phyloP scores from a whole-genome alignment of 1,140 invertebrate genomes.

The Triops longicaudatus region DNA sequence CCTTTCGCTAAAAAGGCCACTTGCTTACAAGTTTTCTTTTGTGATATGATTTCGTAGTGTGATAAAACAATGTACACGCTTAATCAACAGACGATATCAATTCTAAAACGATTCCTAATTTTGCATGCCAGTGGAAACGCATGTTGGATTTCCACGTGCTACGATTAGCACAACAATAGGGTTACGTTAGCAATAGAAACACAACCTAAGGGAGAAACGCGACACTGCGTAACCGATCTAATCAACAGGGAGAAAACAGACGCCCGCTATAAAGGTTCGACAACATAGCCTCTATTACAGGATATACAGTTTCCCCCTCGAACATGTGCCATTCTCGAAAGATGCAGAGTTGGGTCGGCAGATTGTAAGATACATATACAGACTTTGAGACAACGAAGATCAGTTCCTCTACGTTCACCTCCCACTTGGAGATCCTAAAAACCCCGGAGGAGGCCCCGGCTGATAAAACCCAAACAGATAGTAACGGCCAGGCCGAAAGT shows the following conservation, averaged over 20 bases:
- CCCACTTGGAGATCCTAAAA: background rate
- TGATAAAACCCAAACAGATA: background rate
- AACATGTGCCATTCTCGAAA: conserved; percentile 2
- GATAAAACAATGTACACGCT: no score
- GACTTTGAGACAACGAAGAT: background rate
- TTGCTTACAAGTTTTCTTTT: no score
- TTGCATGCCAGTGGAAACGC: no score
- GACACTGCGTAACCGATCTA: conserved; percentile 1
- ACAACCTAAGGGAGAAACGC: no score
- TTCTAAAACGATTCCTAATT: no score
- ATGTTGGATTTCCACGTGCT: no score
- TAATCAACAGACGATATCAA: no score
- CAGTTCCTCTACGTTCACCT: background rate
- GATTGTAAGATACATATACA: background rate
- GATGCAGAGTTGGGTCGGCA: background rate
- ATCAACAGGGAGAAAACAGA: background rate
- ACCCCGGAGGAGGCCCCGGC: background rate
- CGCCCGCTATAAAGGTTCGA: background rate
- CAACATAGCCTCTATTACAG: background rate
- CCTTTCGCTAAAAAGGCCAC: no score
- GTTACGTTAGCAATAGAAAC: no score
- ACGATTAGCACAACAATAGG: no score
- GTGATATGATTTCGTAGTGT: no score
- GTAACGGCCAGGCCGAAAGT: background rate
- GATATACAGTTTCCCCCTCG: background rate